phyloP scores from a whole-genome alignment of 2,113 vertebrate genomes.

The Girardinichthys multiradiatus region DNA sequence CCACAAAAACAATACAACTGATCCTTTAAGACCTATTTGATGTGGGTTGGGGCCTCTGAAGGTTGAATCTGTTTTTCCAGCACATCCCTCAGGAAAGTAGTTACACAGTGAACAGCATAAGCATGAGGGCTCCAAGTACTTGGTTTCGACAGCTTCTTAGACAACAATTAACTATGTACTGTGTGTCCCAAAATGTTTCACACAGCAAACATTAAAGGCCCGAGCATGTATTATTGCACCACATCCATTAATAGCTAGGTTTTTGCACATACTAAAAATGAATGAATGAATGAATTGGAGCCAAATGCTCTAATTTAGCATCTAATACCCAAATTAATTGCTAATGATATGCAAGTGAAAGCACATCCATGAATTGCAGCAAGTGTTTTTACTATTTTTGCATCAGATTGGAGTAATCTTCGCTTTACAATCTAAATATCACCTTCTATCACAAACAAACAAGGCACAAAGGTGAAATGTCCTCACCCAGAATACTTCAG shows the following conservation, averaged over 20 bases:
- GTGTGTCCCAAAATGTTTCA: neutral
- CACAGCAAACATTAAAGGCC: neutral
- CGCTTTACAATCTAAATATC: neutral
- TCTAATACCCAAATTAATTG: neutral
- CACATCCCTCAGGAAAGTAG: neutral
- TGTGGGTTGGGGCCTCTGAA: neutral
- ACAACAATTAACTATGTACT: neutral
- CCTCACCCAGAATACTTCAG: no score
- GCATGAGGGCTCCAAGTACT: neutral
- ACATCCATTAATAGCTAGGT: neutral
- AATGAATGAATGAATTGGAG: neutral
- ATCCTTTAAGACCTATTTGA: neutral
- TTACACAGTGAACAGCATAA: neutral
- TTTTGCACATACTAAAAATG: neutral
- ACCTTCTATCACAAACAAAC: neutral
- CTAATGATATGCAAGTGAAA: neutral
- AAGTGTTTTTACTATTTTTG: neutral
- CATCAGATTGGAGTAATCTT: neutral
- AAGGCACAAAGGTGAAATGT: neutral
- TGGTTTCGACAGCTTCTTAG: neutral
- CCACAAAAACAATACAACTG: neutral
- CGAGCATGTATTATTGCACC: neutral
- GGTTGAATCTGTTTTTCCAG: constrained; percentile 1
- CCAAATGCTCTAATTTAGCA: neutral
- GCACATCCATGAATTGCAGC: neutral